Evolutionary conservation across 2,113 vertebrate species (phyloP).

Genomic region (Myiagra hebetior): DNA sequence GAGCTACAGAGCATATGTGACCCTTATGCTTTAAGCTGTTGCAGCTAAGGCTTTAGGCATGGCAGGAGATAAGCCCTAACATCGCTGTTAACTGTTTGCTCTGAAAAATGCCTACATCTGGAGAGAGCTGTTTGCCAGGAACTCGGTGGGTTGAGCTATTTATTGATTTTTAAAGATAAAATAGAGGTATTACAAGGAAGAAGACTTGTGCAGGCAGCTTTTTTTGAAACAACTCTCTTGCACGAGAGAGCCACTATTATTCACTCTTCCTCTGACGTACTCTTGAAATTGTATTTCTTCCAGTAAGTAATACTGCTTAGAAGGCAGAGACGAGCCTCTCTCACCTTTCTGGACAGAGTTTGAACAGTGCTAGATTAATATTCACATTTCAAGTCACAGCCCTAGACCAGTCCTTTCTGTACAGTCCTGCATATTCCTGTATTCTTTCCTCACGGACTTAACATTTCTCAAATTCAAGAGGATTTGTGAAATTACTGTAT

Average conservation of each 20-base stretch:
- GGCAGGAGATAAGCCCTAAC: conserved; percentile 46
- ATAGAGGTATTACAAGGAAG: background rate
- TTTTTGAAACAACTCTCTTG: background rate
- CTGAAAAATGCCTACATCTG: conserved; percentile 51
- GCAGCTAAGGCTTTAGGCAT: conserved; percentile 45
- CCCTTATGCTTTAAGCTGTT: conserved; percentile 12
- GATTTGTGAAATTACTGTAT: background rate
- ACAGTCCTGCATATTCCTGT: background rate
- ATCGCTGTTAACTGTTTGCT: background rate
- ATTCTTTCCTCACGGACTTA: background rate
- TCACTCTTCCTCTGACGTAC: background rate
- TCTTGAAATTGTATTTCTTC: conserved; percentile 34
- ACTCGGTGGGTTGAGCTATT: background rate
- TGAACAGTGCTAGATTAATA: conserved; percentile 25
- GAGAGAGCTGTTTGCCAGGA: conserved; percentile 4
- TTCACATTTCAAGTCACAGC: background rate
- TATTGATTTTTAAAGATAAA: conserved; percentile 42
- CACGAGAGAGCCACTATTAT: background rate
- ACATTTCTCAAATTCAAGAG: background rate
- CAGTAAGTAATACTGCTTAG: conserved; percentile 6
- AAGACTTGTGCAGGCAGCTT: background rate
- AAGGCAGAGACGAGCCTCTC: conserved; percentile 7
- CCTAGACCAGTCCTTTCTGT: background rate
- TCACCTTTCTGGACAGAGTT: background rate
- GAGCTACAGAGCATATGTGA: background rate